phyloP scores from a whole-genome alignment of 2,797 vertebrate genomes.

The Poecilia velifera region DNA sequence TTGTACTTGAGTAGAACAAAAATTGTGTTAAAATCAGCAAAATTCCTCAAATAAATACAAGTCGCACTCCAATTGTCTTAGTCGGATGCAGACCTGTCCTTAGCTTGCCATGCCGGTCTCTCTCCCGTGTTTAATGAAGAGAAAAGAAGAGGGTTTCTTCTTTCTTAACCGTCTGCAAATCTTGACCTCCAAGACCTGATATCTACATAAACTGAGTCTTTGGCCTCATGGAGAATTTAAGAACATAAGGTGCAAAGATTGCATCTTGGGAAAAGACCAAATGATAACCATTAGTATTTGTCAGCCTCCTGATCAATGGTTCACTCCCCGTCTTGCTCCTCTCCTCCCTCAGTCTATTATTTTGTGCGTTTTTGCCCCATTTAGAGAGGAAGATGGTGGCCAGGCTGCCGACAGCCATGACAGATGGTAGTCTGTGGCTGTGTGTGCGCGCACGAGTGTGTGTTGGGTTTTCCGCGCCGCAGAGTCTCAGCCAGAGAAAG shows the following conservation, averaged over 20 bases:
- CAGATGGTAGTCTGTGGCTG: constrained; percentile 67
- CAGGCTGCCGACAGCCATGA: constrained; percentile 71
- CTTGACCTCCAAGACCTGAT: not conserved
- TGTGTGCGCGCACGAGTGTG: constrained; percentile 31
- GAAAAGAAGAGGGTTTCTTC: constrained; percentile 39
- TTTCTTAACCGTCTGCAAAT: constrained; percentile 38
- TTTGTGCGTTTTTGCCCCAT: constrained; percentile 67
- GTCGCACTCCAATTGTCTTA: not conserved
- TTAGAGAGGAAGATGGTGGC: constrained; percentile 69
- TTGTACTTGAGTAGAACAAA: constrained; percentile 26
- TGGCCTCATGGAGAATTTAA: constrained; percentile 5
- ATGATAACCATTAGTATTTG: constrained; percentile 41
- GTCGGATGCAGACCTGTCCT: constrained; percentile 28
- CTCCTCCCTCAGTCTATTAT: constrained; percentile 65
- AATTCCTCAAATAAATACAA: not conserved
- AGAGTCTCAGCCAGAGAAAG: constrained; percentile 35
- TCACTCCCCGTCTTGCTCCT: constrained; percentile 30
- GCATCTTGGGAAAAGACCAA: constrained; percentile 20
- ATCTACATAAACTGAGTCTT: constrained; percentile 20
- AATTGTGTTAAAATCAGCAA: too few relatives aligned
- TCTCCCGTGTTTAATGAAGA: constrained; percentile 29
- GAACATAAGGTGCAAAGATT: constrained; percentile 5
- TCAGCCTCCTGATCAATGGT: constrained; percentile 34
- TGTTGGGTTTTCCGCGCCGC: constrained; percentile 54
- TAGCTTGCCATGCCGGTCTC: constrained; percentile 15